Percentiles rank a stretch among this genome's conserved stretches.
Conservation (phyloP, 2,797 vertebrate genomes). For the Sebastes iracundus region DNA sequence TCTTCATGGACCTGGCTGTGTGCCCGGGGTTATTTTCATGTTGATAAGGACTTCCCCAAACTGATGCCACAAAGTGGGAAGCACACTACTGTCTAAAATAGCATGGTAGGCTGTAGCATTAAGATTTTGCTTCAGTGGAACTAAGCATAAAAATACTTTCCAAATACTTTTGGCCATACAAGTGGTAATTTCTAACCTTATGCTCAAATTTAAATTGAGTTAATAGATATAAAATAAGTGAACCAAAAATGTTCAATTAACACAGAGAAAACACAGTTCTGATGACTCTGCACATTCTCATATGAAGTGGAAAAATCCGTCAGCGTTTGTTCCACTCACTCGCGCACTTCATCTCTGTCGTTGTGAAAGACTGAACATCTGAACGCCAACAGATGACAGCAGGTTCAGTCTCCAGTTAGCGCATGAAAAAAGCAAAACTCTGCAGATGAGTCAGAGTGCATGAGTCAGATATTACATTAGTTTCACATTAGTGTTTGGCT, state of each 20-base stretch:
- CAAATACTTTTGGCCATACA: no score
- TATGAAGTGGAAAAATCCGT: neutral
- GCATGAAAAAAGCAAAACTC: neutral
- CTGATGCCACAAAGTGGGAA: no score
- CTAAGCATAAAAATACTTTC: neutral
- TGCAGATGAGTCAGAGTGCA: neutral
- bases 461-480: neutral
- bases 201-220: neutral
- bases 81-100: neutral
- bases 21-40: neutral
- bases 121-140: no score
- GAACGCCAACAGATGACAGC: neutral
- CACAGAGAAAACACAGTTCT: neutral
- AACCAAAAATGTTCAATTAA: neutral
- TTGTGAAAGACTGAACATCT: neutral
- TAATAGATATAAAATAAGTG: neutral
- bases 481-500: neutral
- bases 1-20: neutral
- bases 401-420: neutral
- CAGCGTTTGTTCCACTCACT: neutral
- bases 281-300: slow-evolving; percentile 11
- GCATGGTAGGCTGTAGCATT: no score
- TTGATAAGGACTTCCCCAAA: neutral
- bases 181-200: no score
- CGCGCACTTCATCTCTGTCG: neutral